These are phyloP conservation scores for Lamproptera curius DNA, from an alignment of 2,888 invertebrate genomes.

Conservation along the genomic window DNA sequence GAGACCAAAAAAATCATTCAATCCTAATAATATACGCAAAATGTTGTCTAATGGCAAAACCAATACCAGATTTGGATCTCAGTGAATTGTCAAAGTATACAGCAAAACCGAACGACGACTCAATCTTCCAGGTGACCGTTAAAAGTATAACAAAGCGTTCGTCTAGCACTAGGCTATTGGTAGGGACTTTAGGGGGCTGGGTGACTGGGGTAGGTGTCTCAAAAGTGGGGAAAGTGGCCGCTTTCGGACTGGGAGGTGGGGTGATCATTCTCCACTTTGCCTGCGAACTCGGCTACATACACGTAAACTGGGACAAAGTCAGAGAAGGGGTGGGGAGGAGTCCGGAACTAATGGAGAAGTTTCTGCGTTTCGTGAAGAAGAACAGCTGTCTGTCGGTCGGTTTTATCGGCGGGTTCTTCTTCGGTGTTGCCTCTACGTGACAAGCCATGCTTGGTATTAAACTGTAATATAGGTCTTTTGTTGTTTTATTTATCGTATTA, in stretches of 20 bases:
- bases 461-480: neutral
- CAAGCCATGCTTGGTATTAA: too few species aligned
- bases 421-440: conserved; percentile 84
- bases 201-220: conserved; percentile 85
- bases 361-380: conserved; percentile 77
- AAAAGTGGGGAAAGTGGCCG: conserved; percentile 92
- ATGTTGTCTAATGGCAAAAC: conserved; percentile 53
- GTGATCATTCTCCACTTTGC: conserved; percentile 92
- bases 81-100: conserved; percentile 35
- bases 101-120: conserved; percentile 36
- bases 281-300: conserved; percentile 91
- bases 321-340: conserved; percentile 85
- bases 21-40: conserved; percentile 19
- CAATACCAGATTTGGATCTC: conserved; percentile 43
- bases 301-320: conserved; percentile 92
- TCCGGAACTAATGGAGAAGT: conserved; percentile 84
- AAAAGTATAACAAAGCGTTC: conserved; percentile 40
- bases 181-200: conserved; percentile 73
- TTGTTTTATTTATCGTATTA: too few species aligned
- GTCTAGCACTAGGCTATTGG: conserved; percentile 45
- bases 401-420: conserved; percentile 90
- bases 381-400: conserved; percentile 86
- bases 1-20: conserved; percentile 4
- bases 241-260: conserved; percentile 92
- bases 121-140: conserved; percentile 42